phyloP scores from a whole-genome alignment of 1,140 invertebrate species.

The Ridgeia piscesae region DNA sequence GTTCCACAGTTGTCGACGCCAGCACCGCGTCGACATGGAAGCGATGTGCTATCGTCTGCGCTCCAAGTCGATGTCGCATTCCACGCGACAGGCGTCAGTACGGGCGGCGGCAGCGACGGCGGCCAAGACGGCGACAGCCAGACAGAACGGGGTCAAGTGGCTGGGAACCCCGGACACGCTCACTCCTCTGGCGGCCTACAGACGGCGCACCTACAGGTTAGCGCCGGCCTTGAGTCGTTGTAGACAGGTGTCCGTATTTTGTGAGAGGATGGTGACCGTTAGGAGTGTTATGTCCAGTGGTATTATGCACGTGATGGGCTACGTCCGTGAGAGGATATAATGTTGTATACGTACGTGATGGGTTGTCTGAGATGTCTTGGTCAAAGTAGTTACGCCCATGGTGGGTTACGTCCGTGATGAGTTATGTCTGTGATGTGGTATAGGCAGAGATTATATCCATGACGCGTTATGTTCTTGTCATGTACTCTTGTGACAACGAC shows the following conservation, averaged over 20 bases:
- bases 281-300: too few species aligned
- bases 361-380: too few species aligned
- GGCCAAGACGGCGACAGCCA: background rate
- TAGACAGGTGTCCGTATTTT: background rate
- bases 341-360: too few species aligned
- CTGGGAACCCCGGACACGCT: background rate
- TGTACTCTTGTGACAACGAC: too few species aligned
- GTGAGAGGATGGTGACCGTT: too few species aligned
- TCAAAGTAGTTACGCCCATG: too few species aligned
- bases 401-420: too few species aligned
- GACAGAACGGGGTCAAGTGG: background rate
- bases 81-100: background rate
- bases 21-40: background rate
- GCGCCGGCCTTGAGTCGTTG: background rate
- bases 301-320: too few species aligned
- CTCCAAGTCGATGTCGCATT: background rate
- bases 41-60: background rate
- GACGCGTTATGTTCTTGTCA: too few species aligned
- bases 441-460: too few species aligned
- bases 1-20: background rate
- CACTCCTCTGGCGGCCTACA: background rate
- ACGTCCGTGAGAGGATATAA: too few species aligned
- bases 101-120: background rate
- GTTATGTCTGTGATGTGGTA: too few species aligned
- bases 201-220: background rate